phyloP scores from a whole-genome alignment of 53 echinoderm and acorn worm species.

The Apostichopus leukothele region DNA sequence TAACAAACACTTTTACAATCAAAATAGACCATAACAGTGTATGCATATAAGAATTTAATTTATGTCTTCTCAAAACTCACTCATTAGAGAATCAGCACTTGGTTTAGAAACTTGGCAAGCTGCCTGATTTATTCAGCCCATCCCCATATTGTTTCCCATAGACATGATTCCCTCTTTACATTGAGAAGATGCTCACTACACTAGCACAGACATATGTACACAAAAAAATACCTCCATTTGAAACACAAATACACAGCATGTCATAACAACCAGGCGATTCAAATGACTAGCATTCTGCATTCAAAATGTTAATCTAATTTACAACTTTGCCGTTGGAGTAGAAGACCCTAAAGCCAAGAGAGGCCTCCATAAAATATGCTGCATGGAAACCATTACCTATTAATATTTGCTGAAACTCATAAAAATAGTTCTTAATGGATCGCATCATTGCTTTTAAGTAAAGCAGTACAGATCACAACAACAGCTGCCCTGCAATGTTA shows the following conservation, averaged over 20 bases:
- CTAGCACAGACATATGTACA: neutral
- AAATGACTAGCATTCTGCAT: conserved; percentile 48
- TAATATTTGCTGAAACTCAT: conserved; percentile 50
- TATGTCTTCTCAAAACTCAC: no score
- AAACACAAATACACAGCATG: conserved; percentile 51
- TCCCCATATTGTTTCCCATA: no score
- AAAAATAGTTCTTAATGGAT: conserved; percentile 49
- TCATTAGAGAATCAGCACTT: no score
- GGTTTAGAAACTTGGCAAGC: no score
- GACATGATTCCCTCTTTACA: neutral
- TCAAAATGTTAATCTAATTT: conserved; percentile 51
- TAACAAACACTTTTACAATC: no score
- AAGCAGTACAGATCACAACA: conserved; percentile 50
- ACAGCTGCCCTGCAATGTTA: conserved; percentile 49
- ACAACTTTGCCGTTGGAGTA: conserved; percentile 30
- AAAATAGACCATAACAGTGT: no score
- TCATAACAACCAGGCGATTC: conserved; percentile 28
- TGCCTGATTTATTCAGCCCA: no score
- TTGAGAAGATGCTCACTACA: neutral
- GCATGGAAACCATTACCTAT: conserved; percentile 48
- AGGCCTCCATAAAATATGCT: conserved; percentile 47
- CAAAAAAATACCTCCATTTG: conserved; percentile 16
- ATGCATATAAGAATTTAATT: no score
- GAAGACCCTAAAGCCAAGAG: conserved; percentile 38
- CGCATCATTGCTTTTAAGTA: conserved; percentile 46